Evolutionary conservation across 2,888 invertebrate genomes (phyloP).

Genomic region (Halocaridina rubra): DNA sequence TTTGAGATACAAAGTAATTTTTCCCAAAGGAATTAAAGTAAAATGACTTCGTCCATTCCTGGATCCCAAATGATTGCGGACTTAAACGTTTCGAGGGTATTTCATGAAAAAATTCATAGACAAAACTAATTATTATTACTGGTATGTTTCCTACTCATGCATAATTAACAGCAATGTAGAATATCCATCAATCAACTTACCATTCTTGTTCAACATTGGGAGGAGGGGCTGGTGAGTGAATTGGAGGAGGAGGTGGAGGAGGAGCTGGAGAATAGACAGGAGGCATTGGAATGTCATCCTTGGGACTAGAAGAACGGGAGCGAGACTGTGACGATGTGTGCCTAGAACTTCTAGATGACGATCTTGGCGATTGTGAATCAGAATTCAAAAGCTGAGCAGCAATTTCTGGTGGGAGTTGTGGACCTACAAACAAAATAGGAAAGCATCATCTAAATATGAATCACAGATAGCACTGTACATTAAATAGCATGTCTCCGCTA

Average conservation of each 20-base stretch:
- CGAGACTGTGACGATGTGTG: constrained; percentile 17
- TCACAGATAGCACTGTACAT: not conserved
- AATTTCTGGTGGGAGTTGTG: constrained; percentile 61
- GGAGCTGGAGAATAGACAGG: constrained; percentile 34
- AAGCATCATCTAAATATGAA: not conserved
- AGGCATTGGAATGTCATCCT: constrained; percentile 39
- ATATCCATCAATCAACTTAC: not conserved
- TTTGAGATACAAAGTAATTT: no score
- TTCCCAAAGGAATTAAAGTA: no score
- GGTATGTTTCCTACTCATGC: no score
- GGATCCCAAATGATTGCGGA: no score
- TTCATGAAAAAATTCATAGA: no score
- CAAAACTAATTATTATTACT: no score
- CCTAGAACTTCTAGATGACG: constrained; percentile 37
- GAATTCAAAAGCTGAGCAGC: constrained; percentile 55
- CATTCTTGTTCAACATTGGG: not conserved
- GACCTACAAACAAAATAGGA: constrained; percentile 30
- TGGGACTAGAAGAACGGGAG: constrained; percentile 29
- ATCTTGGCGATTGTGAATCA: constrained; percentile 48
- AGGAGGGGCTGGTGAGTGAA: constrained; percentile 6
- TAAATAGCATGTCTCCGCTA: not conserved
- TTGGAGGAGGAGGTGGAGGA: constrained; percentile 47
- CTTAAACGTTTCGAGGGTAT: no score
- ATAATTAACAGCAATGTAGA: no score
- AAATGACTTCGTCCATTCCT: no score